These are phyloP conservation scores for Meiosimyza platycephala DNA, from an alignment of 2,888 invertebrate genomes.

Conservation along the genomic window DNA sequence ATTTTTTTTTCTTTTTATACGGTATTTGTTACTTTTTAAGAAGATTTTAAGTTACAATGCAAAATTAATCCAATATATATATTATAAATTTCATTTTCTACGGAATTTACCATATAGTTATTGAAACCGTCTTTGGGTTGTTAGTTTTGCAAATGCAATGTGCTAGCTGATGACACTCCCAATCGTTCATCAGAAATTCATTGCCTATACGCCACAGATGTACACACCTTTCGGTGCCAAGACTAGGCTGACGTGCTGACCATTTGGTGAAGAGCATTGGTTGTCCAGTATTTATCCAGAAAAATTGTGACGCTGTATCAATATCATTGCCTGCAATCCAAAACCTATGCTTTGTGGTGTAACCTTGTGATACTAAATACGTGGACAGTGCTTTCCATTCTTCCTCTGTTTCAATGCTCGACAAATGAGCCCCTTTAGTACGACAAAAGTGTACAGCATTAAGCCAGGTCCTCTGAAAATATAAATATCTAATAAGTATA, in stretches of 20 bases:
- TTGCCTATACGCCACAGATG: constrained; percentile 11
- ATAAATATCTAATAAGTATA: too few relatives aligned
- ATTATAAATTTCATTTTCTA: too few relatives aligned
- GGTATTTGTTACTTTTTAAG: too few relatives aligned
- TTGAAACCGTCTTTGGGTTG: neutral
- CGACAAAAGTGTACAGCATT: neutral
- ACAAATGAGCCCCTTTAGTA: too few relatives aligned
- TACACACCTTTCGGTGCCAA: constrained; percentile 14
- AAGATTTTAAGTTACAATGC: too few relatives aligned
- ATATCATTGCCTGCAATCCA: constrained; percentile 52
- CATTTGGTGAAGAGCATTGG: constrained; percentile 55
- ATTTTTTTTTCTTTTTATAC: too few relatives aligned
- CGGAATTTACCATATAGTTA: constrained; percentile 4
- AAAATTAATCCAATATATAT: too few relatives aligned
- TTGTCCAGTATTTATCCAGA: constrained; percentile 54
- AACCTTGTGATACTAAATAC: neutral
- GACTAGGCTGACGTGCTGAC: constrained; percentile 50
- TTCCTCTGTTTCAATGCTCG: neutral
- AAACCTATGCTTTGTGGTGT: neutral
- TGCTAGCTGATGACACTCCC: neutral
- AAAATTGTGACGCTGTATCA: constrained; percentile 54
- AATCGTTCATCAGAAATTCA: constrained; percentile 24
- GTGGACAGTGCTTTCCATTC: constrained; percentile 12
- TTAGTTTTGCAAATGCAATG: constrained; percentile 22
- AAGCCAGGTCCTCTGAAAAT: constrained; percentile 14